Evolutionary conservation across 2,888 invertebrate genomes (phyloP), one percentile per base, ranked within the genome.

Genomic region (Stenodera caucasica): DNA sequence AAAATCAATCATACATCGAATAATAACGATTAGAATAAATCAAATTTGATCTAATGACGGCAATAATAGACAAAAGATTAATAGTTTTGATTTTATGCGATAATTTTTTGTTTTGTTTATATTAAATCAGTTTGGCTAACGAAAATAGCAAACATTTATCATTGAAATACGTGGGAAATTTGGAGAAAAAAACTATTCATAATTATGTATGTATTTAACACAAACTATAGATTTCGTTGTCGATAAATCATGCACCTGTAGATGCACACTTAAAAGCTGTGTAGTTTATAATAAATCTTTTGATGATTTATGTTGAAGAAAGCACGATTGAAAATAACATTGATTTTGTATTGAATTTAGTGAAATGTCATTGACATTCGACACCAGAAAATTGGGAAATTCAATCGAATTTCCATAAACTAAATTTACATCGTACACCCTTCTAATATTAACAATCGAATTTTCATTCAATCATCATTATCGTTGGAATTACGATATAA

Each of bases 201-300:
- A 45, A 45, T 18, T 45, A 45, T 21, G 45, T 21, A 45, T 45
- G 45, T 45, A 45, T 45, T 45, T 45, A 45, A 45, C 45, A 45
- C 45, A 45, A 45, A 21, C 45, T 45, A 45, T 45, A 45, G 18
- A 45, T 45, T 45, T 45, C 45, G 18, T 45, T 45, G 15, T 21
- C 15, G 21, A 45, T 45, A 45, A 45, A 45, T 45, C 45, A 45
- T 45, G 21, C 45, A 45, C 12, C 45, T 45, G 45, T 45, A 15
- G n/a, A n/a, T 15, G 15, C 15, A 45, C 12, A 45, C 21, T 21
- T 37, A 8, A 32, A 37, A 15, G 14, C 21, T 45, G n/a, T 45
- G 18, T 12, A 21, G 21, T 21, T 45, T 45, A 21, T 45, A 45
- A 45, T 45, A 45, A 45, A 45, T 45, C 21, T 45, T 11, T 11